phyloP scores from a whole-genome alignment of 2,113 vertebrate species.

The Melanerpes formicivorus region DNA sequence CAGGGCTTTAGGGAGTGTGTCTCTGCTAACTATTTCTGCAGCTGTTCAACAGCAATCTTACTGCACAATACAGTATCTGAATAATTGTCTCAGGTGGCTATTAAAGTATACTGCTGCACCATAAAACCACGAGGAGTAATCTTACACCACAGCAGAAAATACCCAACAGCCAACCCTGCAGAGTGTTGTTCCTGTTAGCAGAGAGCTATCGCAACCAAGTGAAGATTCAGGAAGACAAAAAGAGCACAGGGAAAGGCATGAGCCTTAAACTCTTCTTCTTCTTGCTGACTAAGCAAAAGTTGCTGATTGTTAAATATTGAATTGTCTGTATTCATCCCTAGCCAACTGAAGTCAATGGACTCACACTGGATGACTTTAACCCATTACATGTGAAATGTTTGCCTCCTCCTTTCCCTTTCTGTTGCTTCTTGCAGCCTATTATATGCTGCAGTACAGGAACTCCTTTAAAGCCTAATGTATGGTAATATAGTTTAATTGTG shows the following conservation, averaged over 20 bases:
- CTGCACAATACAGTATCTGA: slow-evolving; percentile 48
- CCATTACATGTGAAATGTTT: not conserved
- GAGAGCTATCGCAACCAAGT: not conserved
- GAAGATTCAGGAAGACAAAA: slow-evolving; percentile 33
- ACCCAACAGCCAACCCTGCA: slow-evolving; percentile 8
- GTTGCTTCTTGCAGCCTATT: not conserved
- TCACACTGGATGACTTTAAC: slow-evolving; percentile 1
- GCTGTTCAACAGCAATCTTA: slow-evolving; percentile 47
- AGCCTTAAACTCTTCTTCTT: slow-evolving; percentile 24
- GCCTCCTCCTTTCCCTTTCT: not conserved
- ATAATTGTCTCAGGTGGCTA: slow-evolving; percentile 65
- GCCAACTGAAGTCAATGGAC: not conserved
- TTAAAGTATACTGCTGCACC: slow-evolving; percentile 50
- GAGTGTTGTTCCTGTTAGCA: slow-evolving; percentile 25
- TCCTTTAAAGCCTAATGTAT: slow-evolving; percentile 24
- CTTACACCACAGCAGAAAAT: slow-evolving; percentile 60
- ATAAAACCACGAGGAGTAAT: slow-evolving; percentile 56
- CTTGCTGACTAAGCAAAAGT: slow-evolving; percentile 51
- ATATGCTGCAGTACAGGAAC: not conserved
- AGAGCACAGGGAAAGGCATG: not conserved
- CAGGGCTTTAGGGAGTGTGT: not conserved
- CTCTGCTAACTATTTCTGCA: slow-evolving; percentile 46
- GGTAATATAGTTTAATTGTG: slow-evolving; percentile 40
- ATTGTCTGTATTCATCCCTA: not conserved
- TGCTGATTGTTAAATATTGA: slow-evolving; percentile 44